Conservation (phyloP, 53 echinoderm and acorn worm species). For the Antedon mediterranea region DNA sequence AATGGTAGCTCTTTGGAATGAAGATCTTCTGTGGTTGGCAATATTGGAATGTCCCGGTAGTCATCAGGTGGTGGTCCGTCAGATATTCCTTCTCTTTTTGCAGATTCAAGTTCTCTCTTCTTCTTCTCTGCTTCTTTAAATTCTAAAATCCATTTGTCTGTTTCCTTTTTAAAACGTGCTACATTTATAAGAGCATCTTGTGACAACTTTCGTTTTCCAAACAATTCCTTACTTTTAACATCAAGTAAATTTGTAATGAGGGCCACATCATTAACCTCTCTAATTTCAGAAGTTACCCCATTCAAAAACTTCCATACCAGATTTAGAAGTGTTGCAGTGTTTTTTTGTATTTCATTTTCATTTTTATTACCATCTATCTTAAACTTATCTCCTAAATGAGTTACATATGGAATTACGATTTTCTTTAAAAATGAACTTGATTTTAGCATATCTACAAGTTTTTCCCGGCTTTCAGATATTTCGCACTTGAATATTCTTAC, state of each 20-base stretch:
- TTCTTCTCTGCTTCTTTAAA: background rate
- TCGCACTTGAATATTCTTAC: constrained; percentile 34
- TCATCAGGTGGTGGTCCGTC: constrained; percentile 47
- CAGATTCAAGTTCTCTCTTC: background rate
- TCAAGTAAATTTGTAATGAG: constrained; percentile 19
- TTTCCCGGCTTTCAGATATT: constrained; percentile 17
- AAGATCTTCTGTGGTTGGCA: constrained; percentile 40
- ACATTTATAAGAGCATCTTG: constrained; percentile 19
- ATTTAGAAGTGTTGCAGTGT: constrained; percentile 18
- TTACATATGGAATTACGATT: constrained; percentile 33
- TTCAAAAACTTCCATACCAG: constrained; percentile 12
- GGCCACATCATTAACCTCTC: background rate
- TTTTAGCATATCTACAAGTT: constrained; percentile 26
- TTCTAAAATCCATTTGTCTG: background rate
- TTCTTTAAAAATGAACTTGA: constrained; percentile 33
- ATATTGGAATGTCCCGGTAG: constrained; percentile 38
- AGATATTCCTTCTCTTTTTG: background rate
- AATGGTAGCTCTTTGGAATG: constrained; percentile 26
- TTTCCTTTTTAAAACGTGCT: background rate
- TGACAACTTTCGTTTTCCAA: constrained; percentile 7
- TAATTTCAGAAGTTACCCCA: background rate
- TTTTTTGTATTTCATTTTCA: constrained; percentile 12
- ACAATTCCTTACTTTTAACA: constrained; percentile 13
- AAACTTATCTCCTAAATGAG: constrained; percentile 15
- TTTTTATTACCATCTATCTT: constrained; percentile 1